phyloP scores from a whole-genome alignment of 1,140 invertebrate species.

The Ridgeia piscesae region DNA sequence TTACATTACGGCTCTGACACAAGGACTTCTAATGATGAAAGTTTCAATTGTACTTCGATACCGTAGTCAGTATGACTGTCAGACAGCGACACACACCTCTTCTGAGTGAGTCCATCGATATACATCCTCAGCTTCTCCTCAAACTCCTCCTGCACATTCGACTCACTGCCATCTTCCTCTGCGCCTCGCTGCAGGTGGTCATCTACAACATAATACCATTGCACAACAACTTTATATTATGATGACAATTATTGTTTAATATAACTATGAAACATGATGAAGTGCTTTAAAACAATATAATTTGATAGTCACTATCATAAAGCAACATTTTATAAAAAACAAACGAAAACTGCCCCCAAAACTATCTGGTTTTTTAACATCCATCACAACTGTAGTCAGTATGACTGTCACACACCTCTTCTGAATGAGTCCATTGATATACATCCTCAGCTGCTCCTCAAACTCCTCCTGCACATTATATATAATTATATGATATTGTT shows the following conservation, averaged over 20 bases:
- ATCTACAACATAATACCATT: not conserved
- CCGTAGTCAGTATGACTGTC: not conserved
- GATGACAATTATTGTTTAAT: no score
- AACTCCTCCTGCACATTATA: slow-evolving; percentile 70
- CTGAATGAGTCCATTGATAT: slow-evolving; percentile 80
- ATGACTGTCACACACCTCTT: slow-evolving; percentile 68
- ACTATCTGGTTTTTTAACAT: no score
- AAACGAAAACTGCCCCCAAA: no score
- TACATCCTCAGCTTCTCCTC: slow-evolving; percentile 86
- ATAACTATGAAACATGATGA: no score
- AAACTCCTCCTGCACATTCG: slow-evolving; percentile 68
- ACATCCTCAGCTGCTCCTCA: slow-evolving; percentile 85
- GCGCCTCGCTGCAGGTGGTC: not conserved
- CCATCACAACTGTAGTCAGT: no score
- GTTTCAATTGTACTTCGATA: not conserved
- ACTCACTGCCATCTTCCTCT: slow-evolving; percentile 61
- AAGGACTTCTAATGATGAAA: no score
- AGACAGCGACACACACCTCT: slow-evolving; percentile 64
- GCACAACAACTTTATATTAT: no score
- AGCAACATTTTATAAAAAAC: no score
- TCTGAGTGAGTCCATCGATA: slow-evolving; percentile 81
- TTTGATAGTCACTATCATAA: no score
- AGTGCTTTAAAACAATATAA: no score
- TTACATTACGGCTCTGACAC: no score
- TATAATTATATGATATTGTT: no score